Percentiles rank a stretch among this genome's conserved stretches.
Conservation (phyloP, 1,140 invertebrate species). For the Drosophila parvula region DNA sequence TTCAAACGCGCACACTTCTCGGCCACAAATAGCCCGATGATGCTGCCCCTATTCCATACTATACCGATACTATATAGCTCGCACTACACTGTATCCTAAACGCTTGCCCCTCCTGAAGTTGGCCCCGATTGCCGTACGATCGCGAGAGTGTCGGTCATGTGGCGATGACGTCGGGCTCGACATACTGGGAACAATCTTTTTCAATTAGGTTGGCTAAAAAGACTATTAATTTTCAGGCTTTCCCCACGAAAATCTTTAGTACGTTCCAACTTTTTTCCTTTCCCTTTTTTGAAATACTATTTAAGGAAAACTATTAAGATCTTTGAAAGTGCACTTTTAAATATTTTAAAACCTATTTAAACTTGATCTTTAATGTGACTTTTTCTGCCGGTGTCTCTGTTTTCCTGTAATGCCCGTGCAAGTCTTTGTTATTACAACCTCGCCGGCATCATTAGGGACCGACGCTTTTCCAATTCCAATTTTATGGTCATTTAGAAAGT, state of each 20-base stretch:
- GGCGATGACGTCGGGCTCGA: slow-evolving; percentile 33
- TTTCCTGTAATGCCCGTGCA: slow-evolving; percentile 7
- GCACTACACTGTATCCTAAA: slow-evolving; percentile 5
- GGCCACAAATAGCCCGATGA: slow-evolving; percentile 69
- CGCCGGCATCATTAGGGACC: slow-evolving; percentile 7
- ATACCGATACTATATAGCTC: slow-evolving; percentile 13
- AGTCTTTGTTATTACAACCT: slow-evolving; percentile 37
- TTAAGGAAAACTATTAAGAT: background rate
- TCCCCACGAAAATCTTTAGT: too few species aligned
- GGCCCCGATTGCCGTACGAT: slow-evolving; percentile 6
- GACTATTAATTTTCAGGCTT: background rate
- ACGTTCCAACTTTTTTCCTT: too few species aligned
- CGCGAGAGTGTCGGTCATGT: slow-evolving; percentile 26
- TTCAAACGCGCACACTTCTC: slow-evolving; percentile 74
- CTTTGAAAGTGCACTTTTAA: too few species aligned
- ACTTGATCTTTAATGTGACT: background rate
- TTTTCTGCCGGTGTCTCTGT: slow-evolving; percentile 1
- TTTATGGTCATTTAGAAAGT: slow-evolving; percentile 70
- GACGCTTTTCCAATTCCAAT: slow-evolving; percentile 34
- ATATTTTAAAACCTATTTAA: background rate
- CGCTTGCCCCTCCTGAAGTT: slow-evolving; percentile 18
- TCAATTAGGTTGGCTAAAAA: background rate
- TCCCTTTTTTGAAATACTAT: too few species aligned
- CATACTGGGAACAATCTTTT: background rate
- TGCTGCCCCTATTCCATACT: slow-evolving; percentile 47